phyloP scores from a whole-genome alignment of 2,797 vertebrate genomes.

The Chloroceryle amazona region DNA sequence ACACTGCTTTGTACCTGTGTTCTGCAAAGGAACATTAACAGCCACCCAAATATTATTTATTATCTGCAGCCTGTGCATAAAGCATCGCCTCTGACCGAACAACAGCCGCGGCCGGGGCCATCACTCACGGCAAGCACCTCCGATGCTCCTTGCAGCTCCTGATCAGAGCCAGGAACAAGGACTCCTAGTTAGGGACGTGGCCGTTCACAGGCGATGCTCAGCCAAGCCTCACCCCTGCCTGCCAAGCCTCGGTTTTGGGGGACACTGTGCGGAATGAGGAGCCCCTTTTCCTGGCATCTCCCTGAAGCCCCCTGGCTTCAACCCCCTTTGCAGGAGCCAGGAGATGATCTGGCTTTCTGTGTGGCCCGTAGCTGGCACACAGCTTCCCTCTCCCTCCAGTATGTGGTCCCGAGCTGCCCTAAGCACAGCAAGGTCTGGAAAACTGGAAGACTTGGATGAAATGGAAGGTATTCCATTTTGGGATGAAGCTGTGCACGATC shows the following conservation, averaged over 20 bases:
- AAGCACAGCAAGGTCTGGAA: background rate
- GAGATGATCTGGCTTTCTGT: background rate
- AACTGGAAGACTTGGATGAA: background rate
- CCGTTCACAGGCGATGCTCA: background rate
- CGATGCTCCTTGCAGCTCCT: background rate
- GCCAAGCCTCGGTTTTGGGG: background rate
- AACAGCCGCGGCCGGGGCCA: background rate
- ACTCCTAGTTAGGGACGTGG: background rate
- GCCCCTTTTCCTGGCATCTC: background rate
- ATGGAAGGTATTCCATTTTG: background rate
- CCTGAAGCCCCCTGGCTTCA: background rate
- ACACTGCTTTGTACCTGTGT: background rate
- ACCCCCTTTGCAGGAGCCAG: background rate
- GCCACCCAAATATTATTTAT: constrained; percentile 21
- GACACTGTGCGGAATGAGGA: background rate
- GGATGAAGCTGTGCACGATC: background rate
- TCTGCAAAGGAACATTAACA: background rate
- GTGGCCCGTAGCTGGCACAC: too few species aligned
- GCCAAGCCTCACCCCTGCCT: background rate
- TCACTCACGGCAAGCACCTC: background rate
- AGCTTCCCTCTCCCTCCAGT: background rate
- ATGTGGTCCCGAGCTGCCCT: background rate
- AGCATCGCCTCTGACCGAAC: background rate
- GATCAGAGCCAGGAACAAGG: background rate
- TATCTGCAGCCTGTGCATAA: background rate